phyloP scores from a whole-genome alignment of 2,797 vertebrate genomes.

The Tragelaphus oryx region DNA sequence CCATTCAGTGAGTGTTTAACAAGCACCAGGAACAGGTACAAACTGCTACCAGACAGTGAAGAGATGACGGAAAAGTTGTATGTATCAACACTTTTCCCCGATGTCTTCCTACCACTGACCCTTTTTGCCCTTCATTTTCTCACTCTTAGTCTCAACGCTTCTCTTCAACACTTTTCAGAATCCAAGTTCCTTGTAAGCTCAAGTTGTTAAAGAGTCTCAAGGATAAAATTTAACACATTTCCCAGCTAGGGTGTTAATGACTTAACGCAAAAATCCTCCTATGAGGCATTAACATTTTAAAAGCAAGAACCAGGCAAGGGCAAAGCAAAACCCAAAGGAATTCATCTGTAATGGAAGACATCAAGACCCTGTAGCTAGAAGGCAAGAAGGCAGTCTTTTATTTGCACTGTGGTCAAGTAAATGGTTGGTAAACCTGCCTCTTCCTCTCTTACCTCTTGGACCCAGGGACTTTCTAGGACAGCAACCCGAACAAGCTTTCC shows the following conservation, averaged over 20 bases:
- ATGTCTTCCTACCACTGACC: too few species aligned
- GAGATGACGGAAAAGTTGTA: background rate
- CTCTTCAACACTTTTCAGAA: background rate
- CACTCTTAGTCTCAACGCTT: background rate
- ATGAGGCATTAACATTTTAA: slow-evolving; percentile 4
- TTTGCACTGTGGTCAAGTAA: background rate
- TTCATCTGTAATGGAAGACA: background rate
- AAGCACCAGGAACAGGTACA: background rate
- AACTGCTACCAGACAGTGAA: background rate
- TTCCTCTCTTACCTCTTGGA: background rate
- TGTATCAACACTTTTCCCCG: background rate
- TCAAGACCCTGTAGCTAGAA: background rate
- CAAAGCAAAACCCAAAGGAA: background rate
- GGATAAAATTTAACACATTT: background rate
- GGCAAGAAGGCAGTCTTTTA: background rate
- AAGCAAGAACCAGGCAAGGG: slow-evolving; percentile 15
- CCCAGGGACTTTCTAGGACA: background rate
- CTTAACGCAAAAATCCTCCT: slow-evolving; percentile 28
- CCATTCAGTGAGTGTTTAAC: background rate
- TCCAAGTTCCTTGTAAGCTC: background rate
- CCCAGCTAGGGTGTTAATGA: slow-evolving; percentile 4
- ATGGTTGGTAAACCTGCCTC: background rate
- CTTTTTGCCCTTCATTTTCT: background rate
- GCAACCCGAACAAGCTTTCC: slow-evolving; percentile 19
- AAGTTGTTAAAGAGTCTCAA: background rate